Base-by-base conservation (phyloP, 2,797 vertebrate genomes). In the Poecilia velifera region DNA sequence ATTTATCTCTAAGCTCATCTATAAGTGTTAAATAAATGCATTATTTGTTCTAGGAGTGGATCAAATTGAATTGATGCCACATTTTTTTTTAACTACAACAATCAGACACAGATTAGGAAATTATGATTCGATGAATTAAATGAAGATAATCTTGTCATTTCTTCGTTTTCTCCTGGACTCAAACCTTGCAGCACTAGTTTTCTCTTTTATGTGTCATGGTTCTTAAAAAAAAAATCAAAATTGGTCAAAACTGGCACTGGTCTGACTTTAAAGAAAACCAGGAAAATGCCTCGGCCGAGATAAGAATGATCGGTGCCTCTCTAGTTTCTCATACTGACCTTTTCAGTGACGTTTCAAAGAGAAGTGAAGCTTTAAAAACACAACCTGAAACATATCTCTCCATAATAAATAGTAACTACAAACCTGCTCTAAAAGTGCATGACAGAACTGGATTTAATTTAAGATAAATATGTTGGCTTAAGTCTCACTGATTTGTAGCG, bases 401-500 rank as follows among this genome's bases (percentile, higher is more conserved):
- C 20, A 47, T 59, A 51, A 57, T 55, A 73, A 73, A 49, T 22
- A 18, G 18, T 28, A 70, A 46, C 62, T 43, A 77, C 20, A 73
- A 71, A 70, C 73, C 10, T 34, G 20, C 41, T 28, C 10, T 10
- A 55, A 47, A 31, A 28, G 16, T 72, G 6, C 57, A 28, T 47
- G 47, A 43, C 28, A 78, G 28, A 76, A 46, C 18, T 53, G 6
- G 6, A 22, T 77, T 85, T 53, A 78, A 70, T 77, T 83, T 6
- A 49, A 43, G 31, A 53, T 53, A 59, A 79, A 74, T 68, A 7
- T 64, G 39, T 39, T 25, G 3, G 13, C 4, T 28, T 49, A 36
- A 14, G 20, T 75, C 22, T 79, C 28, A 47, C n/a, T 28, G 4
- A 59, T 83, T 22, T 45, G 43, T 25, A 14, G 45, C 9, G 9